phyloP scores from a whole-genome alignment of 1,140 invertebrate species.

The Subanguina moxae region DNA sequence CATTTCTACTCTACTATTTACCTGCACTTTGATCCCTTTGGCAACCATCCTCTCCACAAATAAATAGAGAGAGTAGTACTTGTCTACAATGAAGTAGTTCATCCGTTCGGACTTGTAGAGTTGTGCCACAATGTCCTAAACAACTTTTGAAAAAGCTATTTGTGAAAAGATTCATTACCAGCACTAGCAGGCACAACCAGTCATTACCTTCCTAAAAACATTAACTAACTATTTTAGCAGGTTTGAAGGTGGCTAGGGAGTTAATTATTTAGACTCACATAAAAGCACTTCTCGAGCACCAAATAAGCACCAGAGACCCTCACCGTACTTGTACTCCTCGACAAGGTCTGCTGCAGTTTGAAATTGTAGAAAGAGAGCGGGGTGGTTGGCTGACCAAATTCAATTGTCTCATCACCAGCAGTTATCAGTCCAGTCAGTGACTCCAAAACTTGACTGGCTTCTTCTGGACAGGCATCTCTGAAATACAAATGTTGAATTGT shows the following conservation, averaged over 20 bases:
- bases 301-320: slow-evolving; percentile 49
- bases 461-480: slow-evolving; percentile 16
- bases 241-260: too few species aligned
- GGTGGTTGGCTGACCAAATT: slow-evolving; percentile 21
- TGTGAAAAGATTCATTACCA: too few species aligned
- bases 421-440: slow-evolving; percentile 48
- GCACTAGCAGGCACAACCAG: slow-evolving; percentile 73
- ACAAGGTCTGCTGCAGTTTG: slow-evolving; percentile 30
- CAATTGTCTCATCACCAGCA: slow-evolving; percentile 45
- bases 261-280: slow-evolving; percentile 18
- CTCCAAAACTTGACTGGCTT: slow-evolving; percentile 43
- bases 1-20: too few species aligned
- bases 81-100: slow-evolving; percentile 97
- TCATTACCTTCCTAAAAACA: slow-evolving; percentile 39
- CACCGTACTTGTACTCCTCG: slow-evolving; percentile 43
- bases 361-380: slow-evolving; percentile 49
- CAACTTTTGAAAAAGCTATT: too few species aligned
- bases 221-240: background rate
- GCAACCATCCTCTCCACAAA: slow-evolving; percentile 89
- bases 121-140: slow-evolving; percentile 90
- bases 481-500: too few species aligned
- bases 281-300: slow-evolving; percentile 52
- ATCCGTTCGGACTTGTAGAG: slow-evolving; percentile 95
- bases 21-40: slow-evolving; percentile 83
- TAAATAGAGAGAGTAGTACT: slow-evolving; percentile 86